Conservation (phyloP, 2,888 invertebrate genomes). For the Chrysina gloriosa region DNA sequence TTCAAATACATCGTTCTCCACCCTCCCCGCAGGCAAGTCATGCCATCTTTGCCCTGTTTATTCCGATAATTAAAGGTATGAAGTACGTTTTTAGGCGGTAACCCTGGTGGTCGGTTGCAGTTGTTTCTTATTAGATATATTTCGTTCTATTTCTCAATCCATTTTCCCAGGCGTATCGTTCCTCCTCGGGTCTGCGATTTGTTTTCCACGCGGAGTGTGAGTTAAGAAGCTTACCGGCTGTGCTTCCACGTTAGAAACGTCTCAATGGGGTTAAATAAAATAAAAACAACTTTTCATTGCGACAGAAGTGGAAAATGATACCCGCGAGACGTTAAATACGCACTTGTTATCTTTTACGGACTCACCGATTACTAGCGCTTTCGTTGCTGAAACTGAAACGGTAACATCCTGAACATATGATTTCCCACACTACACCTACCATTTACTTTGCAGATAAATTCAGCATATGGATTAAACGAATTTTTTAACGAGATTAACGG, state of each 20-base stretch:
- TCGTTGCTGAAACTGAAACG: too few species aligned
- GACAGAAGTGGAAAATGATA: slow-evolving; percentile 55
- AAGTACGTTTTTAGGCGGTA: slow-evolving; percentile 40
- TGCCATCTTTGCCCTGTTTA: slow-evolving; percentile 42
- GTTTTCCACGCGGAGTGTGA: slow-evolving; percentile 48
- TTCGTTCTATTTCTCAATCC: slow-evolving; percentile 38
- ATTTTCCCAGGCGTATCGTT: slow-evolving; percentile 47
- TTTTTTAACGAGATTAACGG: too few species aligned
- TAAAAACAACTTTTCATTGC: slow-evolving; percentile 59
- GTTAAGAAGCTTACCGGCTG: slow-evolving; percentile 52
- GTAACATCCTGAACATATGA: too few species aligned
- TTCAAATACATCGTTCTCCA: slow-evolving; percentile 48
- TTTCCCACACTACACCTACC: too few species aligned
- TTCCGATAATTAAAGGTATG: slow-evolving; percentile 49
- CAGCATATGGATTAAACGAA: too few species aligned
- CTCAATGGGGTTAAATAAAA: slow-evolving; percentile 56
- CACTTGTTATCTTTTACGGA: slow-evolving; percentile 28
- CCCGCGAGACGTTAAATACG: slow-evolving; percentile 38
- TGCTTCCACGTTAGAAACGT: slow-evolving; percentile 46
- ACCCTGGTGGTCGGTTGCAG: slow-evolving; percentile 17
- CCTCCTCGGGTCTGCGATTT: slow-evolving; percentile 46
- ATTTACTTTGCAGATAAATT: too few species aligned
- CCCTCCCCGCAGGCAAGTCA: too few species aligned
- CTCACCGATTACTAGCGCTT: slow-evolving; percentile 14
- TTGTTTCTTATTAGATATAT: slow-evolving; percentile 37